Conservation (phyloP, 2,113 vertebrate species). For the Jacana jacana region DNA sequence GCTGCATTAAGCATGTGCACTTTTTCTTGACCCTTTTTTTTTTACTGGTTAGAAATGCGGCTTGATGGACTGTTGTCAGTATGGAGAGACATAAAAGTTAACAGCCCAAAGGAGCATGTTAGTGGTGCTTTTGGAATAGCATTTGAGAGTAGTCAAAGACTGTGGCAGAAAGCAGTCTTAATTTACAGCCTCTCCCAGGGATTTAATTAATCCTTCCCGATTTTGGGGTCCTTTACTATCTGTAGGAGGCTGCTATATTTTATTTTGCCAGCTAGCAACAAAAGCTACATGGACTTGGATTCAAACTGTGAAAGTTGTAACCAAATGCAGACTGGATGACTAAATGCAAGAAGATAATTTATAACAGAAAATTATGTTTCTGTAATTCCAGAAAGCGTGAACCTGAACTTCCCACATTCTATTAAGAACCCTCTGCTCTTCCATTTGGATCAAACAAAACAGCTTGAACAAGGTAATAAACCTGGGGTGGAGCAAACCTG, state of each 20-base stretch:
- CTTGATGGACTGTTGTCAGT: background rate
- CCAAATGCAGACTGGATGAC: background rate
- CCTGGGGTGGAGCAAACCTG: background rate
- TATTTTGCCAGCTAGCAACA: background rate
- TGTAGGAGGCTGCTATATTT: background rate
- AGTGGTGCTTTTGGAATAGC: background rate
- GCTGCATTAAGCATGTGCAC: background rate
- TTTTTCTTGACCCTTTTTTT: background rate
- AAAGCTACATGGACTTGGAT: background rate
- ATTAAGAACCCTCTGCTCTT: background rate
- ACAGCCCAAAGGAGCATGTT: background rate
- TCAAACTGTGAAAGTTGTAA: background rate
- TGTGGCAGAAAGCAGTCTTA: background rate
- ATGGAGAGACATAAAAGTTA: background rate
- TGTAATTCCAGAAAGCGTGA: background rate
- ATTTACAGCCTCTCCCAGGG: background rate
- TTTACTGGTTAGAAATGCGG: background rate
- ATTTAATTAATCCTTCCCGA: background rate
- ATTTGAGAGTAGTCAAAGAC: background rate
- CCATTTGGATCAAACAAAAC: background rate
- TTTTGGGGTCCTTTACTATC: background rate
- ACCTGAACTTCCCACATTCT: background rate
- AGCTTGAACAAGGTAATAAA: background rate
- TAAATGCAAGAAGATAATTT: background rate
- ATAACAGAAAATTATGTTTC: background rate